Conservation (phyloP, 1,140 invertebrate species). For the Myzus persicae region DNA sequence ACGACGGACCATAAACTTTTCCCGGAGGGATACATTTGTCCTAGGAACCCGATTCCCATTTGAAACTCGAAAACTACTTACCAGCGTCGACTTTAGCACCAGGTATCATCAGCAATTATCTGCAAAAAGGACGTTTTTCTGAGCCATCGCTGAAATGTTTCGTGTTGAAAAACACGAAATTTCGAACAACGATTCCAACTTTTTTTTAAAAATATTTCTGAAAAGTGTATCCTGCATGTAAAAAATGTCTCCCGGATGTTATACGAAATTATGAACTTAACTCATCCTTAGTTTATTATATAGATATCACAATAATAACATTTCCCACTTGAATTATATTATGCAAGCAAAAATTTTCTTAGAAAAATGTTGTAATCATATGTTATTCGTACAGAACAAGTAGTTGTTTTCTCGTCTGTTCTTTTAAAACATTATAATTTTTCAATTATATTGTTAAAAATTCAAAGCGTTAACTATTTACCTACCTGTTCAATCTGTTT, state of each 20-base stretch:
- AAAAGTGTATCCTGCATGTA: neutral
- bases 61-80: conserved; percentile 36
- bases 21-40: neutral
- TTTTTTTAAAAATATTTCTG: conserved; percentile 1
- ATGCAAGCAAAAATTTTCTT: neutral
- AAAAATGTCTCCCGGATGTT: neutral
- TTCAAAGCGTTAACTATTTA: neutral
- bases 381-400: neutral
- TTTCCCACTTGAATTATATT: neutral
- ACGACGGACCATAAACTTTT: conserved; percentile 37
- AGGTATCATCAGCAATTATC: conserved; percentile 7
- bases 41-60: neutral
- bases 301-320: neutral
- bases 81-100: neutral
- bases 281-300: neutral
- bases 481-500: neutral
- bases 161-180: neutral
- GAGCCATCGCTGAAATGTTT: neutral
- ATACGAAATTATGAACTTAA: neutral
- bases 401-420: neutral
- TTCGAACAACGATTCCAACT: neutral
- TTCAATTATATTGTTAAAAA: neutral
- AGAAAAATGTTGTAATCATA: neutral
- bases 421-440: neutral
- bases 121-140: neutral